Evolutionary conservation across 1,140 invertebrate genomes (phyloP).

Genomic region (Panagrolaimus sp.): DNA sequence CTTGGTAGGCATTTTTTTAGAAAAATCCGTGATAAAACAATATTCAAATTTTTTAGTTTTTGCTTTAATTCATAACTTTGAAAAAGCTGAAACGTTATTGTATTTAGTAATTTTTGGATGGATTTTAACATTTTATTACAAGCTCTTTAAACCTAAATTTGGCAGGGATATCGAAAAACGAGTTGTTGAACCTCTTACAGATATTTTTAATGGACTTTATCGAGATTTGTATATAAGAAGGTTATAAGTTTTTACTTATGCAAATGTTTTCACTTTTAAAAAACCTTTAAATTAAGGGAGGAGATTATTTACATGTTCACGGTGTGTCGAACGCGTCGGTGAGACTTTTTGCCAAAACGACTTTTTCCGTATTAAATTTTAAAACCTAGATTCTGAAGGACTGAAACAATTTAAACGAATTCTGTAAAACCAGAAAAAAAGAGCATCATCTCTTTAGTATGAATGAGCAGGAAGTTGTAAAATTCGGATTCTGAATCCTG

Average conservation of each 20-base stretch:
- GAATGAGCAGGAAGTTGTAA: too few species aligned
- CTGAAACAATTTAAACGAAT: too few species aligned
- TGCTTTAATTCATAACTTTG: constrained; percentile 44
- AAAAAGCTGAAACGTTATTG: constrained; percentile 72
- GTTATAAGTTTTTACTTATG: not conserved
- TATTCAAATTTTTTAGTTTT: constrained; percentile 44
- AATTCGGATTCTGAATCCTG: too few species aligned
- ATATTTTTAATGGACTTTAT: not conserved
- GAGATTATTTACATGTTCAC: too few species aligned
- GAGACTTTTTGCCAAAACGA: too few species aligned
- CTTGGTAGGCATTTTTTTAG: constrained; percentile 15
- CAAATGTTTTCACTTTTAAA: too few species aligned
- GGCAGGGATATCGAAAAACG: constrained; percentile 40
- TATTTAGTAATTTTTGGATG: constrained; percentile 68
- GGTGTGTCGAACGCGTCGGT: too few species aligned
- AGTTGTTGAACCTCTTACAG: not conserved
- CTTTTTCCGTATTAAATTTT: too few species aligned
- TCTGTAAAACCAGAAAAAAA: too few species aligned
- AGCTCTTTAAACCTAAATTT: constrained; percentile 66
- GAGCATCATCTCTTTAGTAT: too few species aligned
- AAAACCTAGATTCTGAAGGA: too few species aligned
- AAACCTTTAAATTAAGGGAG: not conserved
- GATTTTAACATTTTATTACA: constrained; percentile 67
- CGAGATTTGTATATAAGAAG: constrained; percentile 23
- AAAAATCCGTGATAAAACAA: not conserved